These are phyloP conservation scores for Bos taurus DNA, from an alignment of 2,113 vertebrate species.

Conservation along the genomic window ARS-UCD2.0 NC_037330.1:14754501-14755000, in stretches of 20 bases:
- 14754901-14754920: slow-evolving; percentile 97
- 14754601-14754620: not conserved
- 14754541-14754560: not conserved
- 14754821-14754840: slow-evolving; percentile 87
- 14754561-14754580: not conserved
- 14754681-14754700: not conserved
- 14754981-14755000: not conserved
- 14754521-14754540: not conserved
- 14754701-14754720: not conserved
- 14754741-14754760: accelerated
- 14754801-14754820: slow-evolving; percentile 72
- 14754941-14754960: not conserved
- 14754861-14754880: slow-evolving; percentile 93
- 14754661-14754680: not conserved
- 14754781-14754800: slow-evolving; percentile 76
- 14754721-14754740: not conserved
- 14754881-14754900: slow-evolving; percentile 94
- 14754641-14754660: not conserved
- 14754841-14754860: slow-evolving; percentile 94
- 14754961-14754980: not conserved
- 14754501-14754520: not conserved
- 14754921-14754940: slow-evolving; percentile 95
- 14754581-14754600: not conserved
- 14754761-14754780: slow-evolving; percentile 65
- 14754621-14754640: not conserved